Base-by-base conservation (phyloP, 1,140 invertebrate species). In the Drosophila albomicans region DNA sequence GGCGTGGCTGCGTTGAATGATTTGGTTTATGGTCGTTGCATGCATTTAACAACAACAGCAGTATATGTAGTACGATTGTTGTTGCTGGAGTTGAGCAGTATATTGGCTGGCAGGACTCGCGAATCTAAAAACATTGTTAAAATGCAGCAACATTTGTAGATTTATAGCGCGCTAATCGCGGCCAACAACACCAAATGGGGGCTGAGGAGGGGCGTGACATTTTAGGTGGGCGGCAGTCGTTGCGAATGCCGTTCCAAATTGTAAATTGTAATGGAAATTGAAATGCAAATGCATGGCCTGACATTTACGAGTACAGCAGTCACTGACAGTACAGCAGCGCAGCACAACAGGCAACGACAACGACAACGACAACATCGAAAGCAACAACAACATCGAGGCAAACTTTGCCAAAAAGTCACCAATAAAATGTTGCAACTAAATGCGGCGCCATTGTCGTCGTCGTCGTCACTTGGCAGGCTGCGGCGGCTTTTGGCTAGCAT, bases 361-460 rank as follows among this genome's bases (percentile, higher is more conserved):
- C 28, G 58, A 51, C 51, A 58, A 41, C 16, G 59, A 48, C 52
- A 57, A 58, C 77, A 64, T 28, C 51, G 38, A 61, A 54, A 52
- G 54, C 57, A 62, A 59, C 64, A 82, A 70, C 58, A 71, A 70
- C 57, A 87, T 43, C 58, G 77, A 38, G 32, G 51, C 56, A 67
- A 66, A 46, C 81, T 32, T 64, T 88, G 84, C 84, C 84, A 88
- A 88, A 88, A 89, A 89, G 67, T 81, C 78, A 79, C 80, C 85
- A 89, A 89, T 89, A 89, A 89, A 89, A 89, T 89, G 85, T 89
- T 89, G 85, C 85, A 89, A 89, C 81, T 88, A 88, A 73, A 68
- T 67, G 61, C 75, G 75, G 71, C 81, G 78, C 81, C 72, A 76
- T 54, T 46, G 57, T 64, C 58, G 70, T 77, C 77, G 70, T 77